Evolutionary conservation across 53 echinoderm and acorn worm species (phyloP), one percentile per base, ranked within the genome.

Genomic region (Arbacia lixula): DNA sequence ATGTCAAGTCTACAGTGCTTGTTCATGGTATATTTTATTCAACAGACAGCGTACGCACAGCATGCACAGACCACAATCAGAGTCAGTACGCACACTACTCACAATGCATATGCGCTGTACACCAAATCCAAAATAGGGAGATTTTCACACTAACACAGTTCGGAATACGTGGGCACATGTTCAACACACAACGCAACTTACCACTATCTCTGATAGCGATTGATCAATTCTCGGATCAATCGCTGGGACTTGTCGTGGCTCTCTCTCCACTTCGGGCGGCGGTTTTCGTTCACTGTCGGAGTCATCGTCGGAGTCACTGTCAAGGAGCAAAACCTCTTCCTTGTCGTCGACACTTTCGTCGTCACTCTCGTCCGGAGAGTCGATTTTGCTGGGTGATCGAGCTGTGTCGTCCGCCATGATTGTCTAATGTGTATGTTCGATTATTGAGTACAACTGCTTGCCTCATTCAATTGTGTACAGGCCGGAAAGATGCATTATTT

Each of bases 261-360:
- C 64, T 63, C 46, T 62, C 49, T 42, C 63, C 29, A 14, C 74
- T 29, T 19, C 51, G 6, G 49, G 51, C 53, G 34, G 63, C 30
- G 82, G 82, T 34, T 81, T 81, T n/a, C 82, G 39, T 9, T 41
- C 82, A 63, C 82, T 81, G 50, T 81, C 82, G 1, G 82, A 81
- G 20, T 81, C 82, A 49, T 81, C 82, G 5, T 81, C 82, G 50
- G 82, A 81, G 11, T 81, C 82, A 14, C 82, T 81, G 14, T 81
- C 82, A 26, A 81, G 50, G 16, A 81, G 82, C 30, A 81, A 20
- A 27, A 81, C 49, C 49, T 81, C 82, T 46, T 81, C 82, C 33
- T 51, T 50, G 19, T 37, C 82, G 32, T 81, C 82, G 43, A 41
- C 64, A 19, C 43, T 63, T 40, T 81, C 82, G 24, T 39, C 33